A percentile compares a stretch with the other conserved stretches of the same genome.
Conservation (phyloP, 2,797 vertebrate species). For the Coregonus sp. region DNA sequence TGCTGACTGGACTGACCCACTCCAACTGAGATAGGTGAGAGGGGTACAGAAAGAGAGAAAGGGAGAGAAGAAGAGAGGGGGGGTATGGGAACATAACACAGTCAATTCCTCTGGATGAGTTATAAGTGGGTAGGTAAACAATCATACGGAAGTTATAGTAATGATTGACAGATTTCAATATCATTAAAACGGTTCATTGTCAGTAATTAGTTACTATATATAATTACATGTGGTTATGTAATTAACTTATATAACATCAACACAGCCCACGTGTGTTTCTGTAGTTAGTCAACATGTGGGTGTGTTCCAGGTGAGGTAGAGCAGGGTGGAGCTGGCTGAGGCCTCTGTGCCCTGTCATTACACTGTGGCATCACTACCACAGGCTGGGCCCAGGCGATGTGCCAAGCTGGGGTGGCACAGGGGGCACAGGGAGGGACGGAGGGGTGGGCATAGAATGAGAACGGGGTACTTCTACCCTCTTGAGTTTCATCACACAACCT, state of each 20-base stretch:
- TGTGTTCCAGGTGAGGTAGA: conserved; percentile 70
- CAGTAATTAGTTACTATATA: too few species aligned
- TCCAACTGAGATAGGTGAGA: conserved; percentile 76
- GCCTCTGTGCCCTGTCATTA: conserved; percentile 65
- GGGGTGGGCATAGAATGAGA: conserved; percentile 4
- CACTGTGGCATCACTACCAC: conserved; percentile 67
- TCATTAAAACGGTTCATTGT: too few species aligned
- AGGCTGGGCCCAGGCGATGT: conserved; percentile 43
- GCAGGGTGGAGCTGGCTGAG: conserved; percentile 71
- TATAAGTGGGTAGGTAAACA: too few species aligned
- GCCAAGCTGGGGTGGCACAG: conserved; percentile 73
- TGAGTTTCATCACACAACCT: conserved; percentile 26
- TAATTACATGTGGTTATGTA: neutral
- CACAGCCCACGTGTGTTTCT: neutral
- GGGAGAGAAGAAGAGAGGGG: neutral
- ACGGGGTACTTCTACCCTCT: conserved; percentile 61
- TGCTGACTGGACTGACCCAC: conserved; percentile 84
- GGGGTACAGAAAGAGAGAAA: neutral
- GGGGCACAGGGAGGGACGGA: conserved; percentile 45
- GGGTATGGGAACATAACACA: neutral
- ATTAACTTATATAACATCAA: too few species aligned
- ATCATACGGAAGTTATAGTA: neutral
- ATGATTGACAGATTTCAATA: neutral
- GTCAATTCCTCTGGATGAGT: conserved; percentile 23
- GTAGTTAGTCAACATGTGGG: conserved; percentile 41